These are phyloP conservation scores for Cryptocephalus moraei DNA, from an alignment of 2,888 invertebrate species.

Conservation along the genomic window DNA sequence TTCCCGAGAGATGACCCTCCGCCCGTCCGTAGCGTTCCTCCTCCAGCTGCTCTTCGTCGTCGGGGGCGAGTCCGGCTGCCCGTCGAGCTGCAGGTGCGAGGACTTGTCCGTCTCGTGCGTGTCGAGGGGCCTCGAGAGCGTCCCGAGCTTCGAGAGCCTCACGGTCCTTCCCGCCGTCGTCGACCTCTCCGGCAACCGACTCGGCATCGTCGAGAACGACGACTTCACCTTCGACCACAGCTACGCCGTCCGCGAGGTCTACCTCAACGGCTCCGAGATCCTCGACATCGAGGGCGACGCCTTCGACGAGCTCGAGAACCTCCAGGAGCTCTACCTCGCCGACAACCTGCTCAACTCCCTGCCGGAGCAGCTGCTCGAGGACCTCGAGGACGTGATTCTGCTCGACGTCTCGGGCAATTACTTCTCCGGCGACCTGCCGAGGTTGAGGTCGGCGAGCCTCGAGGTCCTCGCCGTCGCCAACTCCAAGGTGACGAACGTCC, in stretches of 20 bases:
- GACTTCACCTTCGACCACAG: conserved; percentile 27
- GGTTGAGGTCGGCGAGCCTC: conserved; percentile 26
- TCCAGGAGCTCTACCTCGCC: conserved; percentile 31
- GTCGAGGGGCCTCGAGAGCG: conserved; percentile 19
- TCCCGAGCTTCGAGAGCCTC: conserved; percentile 27
- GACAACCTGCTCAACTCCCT: conserved; percentile 28
- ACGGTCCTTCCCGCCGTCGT: conserved; percentile 24
- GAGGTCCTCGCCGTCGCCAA: conserved; percentile 28
- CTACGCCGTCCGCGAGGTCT: conserved; percentile 25
- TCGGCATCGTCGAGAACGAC: conserved; percentile 22
- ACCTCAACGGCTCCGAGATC: conserved; percentile 28
- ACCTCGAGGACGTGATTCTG: conserved; percentile 25
- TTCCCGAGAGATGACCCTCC: too few species aligned
- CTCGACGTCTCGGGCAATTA: conserved; percentile 31
- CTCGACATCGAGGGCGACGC: conserved; percentile 25
- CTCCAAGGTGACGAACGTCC: conserved; percentile 25
- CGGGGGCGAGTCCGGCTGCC: conserved; percentile 15
- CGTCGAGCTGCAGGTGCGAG: conserved; percentile 26
- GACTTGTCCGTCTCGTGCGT: conserved; percentile 24
- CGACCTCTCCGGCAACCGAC: conserved; percentile 31
- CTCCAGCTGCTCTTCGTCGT: too few species aligned
- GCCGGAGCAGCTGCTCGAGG: conserved; percentile 22
- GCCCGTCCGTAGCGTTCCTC: too few species aligned
- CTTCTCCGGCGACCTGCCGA: conserved; percentile 26
- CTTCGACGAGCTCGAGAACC: conserved; percentile 26